Conservation (phyloP, 2,888 invertebrate species). For the Catocala nupta region DNA sequence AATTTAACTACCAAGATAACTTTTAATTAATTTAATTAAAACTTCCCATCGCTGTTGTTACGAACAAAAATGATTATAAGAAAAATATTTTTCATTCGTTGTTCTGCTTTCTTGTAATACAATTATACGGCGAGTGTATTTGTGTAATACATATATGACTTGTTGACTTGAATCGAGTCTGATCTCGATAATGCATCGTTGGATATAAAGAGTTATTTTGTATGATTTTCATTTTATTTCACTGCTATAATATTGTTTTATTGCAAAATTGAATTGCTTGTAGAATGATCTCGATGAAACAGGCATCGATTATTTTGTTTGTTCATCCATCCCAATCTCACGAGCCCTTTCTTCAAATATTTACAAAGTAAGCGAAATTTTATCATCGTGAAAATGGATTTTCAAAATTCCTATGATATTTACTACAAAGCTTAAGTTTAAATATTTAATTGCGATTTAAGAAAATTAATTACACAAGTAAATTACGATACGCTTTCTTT, state of each 20-base stretch:
- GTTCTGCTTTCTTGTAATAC: conserved; percentile 20
- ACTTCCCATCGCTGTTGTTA: conserved; percentile 40
- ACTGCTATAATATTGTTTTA: neutral
- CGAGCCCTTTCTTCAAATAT: conserved; percentile 16
- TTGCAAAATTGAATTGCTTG: conserved; percentile 3
- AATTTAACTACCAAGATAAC: conserved; percentile 41
- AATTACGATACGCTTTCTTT: too few species aligned
- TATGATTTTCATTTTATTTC: too few species aligned
- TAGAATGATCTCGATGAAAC: neutral
- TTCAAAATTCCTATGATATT: conserved; percentile 1
- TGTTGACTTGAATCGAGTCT: too few species aligned
- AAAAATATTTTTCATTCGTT: conserved; percentile 24
- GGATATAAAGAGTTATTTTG: too few species aligned
- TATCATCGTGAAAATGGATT: neutral
- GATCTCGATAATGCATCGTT: too few species aligned
- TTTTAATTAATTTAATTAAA: conserved; percentile 59
- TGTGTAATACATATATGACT: neutral
- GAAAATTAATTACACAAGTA: too few species aligned
- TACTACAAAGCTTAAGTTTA: neutral
- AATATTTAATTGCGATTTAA: too few species aligned
- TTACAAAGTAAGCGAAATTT: conserved; percentile 10
- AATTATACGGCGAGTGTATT: conserved; percentile 25
- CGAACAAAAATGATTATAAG: conserved; percentile 34
- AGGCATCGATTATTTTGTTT: neutral
- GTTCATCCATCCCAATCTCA: conserved; percentile 4